Base-by-base conservation (phyloP, 2,113 vertebrate species). In the Puntigrus tetrazona region DNA sequence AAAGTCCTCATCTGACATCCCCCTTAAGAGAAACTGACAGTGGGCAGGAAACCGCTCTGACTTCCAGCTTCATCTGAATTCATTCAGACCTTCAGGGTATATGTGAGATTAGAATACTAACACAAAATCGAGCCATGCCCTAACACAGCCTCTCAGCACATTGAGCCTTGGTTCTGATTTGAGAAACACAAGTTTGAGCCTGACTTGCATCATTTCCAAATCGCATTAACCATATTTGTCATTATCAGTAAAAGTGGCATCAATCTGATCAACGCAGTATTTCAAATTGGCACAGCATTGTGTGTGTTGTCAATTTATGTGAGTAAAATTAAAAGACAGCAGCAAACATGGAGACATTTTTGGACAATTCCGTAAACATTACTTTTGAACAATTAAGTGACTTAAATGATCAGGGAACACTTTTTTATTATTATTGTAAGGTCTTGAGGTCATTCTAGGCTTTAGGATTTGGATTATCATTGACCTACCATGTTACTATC, bases 11-110 rank as follows among this genome's bases (percentile, higher is more conserved):
- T 63, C 57, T 75, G 83, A 74, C 74, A 79, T 29, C 72, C 75
- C 86, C 50, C 86, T 89, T 92, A 93, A 93, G 90, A 89, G 90
- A 91, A 89, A 91, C 86, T 90, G 91, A 92, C 91, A 92, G 88
- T 79, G 73, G 69, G 76, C 87, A 65, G 82, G 87, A 87, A 81
- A 88, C 81, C 79, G 86, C 86, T 82, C 90, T 89, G 88, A 86
- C 90, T 91, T 90, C 84, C 86, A 84, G 87, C 88, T 87, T 89
- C 75, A 57, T 77, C 29, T 77, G 47, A 36, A 77, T 36, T 77
- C 20, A 43, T 69, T 82, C 55, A 74, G 20, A 87, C 89, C 88
- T 52, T 82, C 61, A 80, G 82, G 86, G 86, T 83, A 85, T 88
- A 91, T 57, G 16, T 22, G 34, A 25, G 31, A 55, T 38, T 16